phyloP scores from a whole-genome alignment of 2,113 vertebrate genomes.

The Engraulis encrasicolus region DNA sequence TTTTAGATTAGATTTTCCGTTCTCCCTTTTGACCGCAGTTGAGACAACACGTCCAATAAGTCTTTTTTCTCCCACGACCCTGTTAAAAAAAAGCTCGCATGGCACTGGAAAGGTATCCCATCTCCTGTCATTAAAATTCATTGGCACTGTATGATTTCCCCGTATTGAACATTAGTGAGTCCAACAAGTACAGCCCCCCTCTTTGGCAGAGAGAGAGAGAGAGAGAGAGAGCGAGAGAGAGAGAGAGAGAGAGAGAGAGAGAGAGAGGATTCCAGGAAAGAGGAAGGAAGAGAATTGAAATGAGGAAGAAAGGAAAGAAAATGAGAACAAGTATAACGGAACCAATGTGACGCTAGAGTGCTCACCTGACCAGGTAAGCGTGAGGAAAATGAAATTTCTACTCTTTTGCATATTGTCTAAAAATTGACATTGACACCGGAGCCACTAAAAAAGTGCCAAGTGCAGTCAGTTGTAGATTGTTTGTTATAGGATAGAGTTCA shows the following conservation, averaged over 20 bases:
- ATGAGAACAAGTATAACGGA: not conserved
- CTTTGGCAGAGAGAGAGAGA: conserved; percentile 22
- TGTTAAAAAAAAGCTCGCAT: not conserved
- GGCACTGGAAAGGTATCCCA: conserved; percentile 33
- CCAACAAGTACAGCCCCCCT: conserved; percentile 37
- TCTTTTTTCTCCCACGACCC: not conserved
- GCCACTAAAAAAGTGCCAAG: not conserved
- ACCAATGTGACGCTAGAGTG: not conserved
- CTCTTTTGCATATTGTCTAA: not conserved
- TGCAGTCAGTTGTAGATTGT: not conserved
- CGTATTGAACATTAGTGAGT: conserved; percentile 61
- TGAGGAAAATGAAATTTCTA: not conserved
- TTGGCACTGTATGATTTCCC: conserved; percentile 59
- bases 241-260: not conserved
- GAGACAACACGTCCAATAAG: conserved; percentile 17
- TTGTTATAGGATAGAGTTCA: not conserved
- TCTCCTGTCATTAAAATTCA: conserved; percentile 59
- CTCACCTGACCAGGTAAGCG: not conserved
- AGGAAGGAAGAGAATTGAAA: not conserved
- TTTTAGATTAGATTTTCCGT: conserved; percentile 20
- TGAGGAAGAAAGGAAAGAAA: not conserved
- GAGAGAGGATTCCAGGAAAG: not conserved
- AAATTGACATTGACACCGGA: not conserved
- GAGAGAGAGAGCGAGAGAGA: not conserved
- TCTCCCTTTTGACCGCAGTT: conserved; percentile 2